These are phyloP conservation scores for Talpa occidentalis DNA, from an alignment of 2,113 vertebrate species.

Conservation along the genomic window DNA sequence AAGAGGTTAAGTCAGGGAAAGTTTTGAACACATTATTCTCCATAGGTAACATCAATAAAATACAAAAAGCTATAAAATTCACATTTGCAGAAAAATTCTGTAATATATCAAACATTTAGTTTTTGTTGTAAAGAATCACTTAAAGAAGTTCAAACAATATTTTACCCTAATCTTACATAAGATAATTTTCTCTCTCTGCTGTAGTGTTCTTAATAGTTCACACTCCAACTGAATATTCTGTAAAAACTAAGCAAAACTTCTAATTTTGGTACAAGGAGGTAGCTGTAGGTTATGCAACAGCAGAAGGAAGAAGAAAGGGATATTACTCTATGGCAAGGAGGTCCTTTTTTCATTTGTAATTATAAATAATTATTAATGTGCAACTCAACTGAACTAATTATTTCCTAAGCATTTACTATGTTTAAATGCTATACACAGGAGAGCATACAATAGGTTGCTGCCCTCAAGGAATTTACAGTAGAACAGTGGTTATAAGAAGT, in stretches of 20 bases:
- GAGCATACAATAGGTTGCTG: not conserved
- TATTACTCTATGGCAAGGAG: not conserved
- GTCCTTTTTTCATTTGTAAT: not conserved
- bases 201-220: not conserved
- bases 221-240: not conserved
- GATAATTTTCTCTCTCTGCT: conserved; percentile 28
- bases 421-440: not conserved
- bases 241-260: not conserved
- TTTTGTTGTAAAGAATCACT: conserved; percentile 31
- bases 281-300: not conserved
- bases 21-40: not conserved
- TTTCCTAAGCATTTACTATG: not conserved
- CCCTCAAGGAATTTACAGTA: not conserved
- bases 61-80: conserved; percentile 36
- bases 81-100: conserved; percentile 35
- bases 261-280: not conserved
- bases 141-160: not conserved
- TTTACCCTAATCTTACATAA: not conserved
- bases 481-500: not conserved
- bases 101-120: not conserved
- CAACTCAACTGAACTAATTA: not conserved
- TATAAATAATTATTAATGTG: conserved; percentile 9
- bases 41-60: conserved; percentile 27
- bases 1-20: conserved; percentile 55
- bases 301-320: not conserved